Conservation (phyloP, 2,888 invertebrate genomes). For the Hemicrepidius hirtus region DNA sequence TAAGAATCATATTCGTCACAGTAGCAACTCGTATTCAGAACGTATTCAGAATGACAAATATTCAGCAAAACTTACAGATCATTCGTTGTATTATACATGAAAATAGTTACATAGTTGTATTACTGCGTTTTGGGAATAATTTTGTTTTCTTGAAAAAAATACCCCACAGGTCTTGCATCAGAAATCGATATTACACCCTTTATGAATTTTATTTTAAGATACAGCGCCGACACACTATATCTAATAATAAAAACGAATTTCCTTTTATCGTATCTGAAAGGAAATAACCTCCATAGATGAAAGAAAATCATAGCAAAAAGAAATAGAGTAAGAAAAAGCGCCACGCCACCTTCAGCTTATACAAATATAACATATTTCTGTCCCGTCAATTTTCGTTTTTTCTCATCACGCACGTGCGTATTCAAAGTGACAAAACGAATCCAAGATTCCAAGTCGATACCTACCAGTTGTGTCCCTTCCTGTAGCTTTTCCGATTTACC, state of each 20-base stretch:
- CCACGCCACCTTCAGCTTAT: slow-evolving; percentile 17
- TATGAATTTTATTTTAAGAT: neutral
- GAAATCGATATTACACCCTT: too few species aligned
- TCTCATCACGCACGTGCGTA: slow-evolving; percentile 8
- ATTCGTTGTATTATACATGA: too few species aligned
- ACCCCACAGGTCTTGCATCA: too few species aligned
- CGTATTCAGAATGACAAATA: too few species aligned
- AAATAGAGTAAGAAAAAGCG: slow-evolving; percentile 8
- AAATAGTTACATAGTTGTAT: too few species aligned
- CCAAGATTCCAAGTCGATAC: neutral
- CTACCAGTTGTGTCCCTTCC: neutral
- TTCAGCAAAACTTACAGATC: too few species aligned
- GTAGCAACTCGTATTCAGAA: too few species aligned
- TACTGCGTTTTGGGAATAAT: too few species aligned
- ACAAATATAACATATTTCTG: slow-evolving; percentile 19
- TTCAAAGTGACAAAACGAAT: slow-evolving; percentile 15
- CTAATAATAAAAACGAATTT: slow-evolving; percentile 14
- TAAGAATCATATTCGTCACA: too few species aligned
- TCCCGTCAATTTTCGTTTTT: slow-evolving; percentile 5
- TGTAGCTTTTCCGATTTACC: neutral
- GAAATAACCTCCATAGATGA: slow-evolving; percentile 18
- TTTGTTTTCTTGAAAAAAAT: too few species aligned
- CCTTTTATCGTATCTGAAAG: slow-evolving; percentile 6
- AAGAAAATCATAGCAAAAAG: slow-evolving; percentile 8
- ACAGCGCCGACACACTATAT: neutral